phyloP scores from a whole-genome alignment of 2,888 invertebrate species.

The Rhagophthalmus giganteus region DNA sequence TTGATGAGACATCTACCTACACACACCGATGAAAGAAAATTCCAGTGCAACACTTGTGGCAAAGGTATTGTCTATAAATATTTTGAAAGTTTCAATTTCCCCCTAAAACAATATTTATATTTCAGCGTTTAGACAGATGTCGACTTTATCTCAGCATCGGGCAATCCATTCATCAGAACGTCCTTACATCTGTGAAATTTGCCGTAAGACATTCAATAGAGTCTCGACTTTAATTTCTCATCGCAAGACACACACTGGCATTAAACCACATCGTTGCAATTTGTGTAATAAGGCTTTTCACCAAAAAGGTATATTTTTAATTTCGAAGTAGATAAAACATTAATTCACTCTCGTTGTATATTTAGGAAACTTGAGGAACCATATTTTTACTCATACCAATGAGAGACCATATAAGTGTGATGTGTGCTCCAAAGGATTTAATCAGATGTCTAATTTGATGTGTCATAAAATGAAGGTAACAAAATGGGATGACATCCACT shows the following conservation, averaged over 20 bases:
- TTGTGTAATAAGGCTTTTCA: constrained; percentile 78
- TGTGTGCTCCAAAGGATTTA: constrained; percentile 74
- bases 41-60: constrained; percentile 71
- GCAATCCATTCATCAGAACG: constrained; percentile 78
- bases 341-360: not conserved
- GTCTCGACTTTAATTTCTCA: constrained; percentile 81
- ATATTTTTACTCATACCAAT: constrained; percentile 77
- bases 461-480: constrained; percentile 73
- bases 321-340: constrained; percentile 7
- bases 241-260: constrained; percentile 74
- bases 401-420: constrained; percentile 78
- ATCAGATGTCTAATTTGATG: constrained; percentile 79
- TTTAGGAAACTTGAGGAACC: constrained; percentile 73
- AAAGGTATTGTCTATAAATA: no score
- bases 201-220: constrained; percentile 77
- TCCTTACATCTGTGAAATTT: constrained; percentile 74
- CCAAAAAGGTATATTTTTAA: constrained; percentile 79
- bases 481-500: not conserved
- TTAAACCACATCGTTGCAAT: constrained; percentile 74
- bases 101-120: not conserved
- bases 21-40: constrained; percentile 77
- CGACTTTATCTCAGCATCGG: constrained; percentile 74
- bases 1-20: constrained; percentile 75
- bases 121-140: constrained; percentile 69
- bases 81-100: no score